Base-by-base conservation (phyloP, 1,140 invertebrate genomes). In the Drosophila sulfurigaster region DNA sequence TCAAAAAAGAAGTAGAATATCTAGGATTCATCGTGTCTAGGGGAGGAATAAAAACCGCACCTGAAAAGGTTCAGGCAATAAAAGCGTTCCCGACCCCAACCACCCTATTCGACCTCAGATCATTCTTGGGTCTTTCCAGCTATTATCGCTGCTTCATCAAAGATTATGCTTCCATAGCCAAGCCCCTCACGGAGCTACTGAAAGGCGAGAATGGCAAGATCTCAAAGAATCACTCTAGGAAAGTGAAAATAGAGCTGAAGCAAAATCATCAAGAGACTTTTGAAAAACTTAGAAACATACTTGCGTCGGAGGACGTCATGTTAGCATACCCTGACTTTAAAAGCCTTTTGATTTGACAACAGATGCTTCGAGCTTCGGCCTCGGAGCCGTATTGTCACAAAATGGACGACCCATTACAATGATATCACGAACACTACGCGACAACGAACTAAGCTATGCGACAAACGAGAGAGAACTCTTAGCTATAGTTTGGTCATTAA, bases 241-340 rank as follows among this genome's bases (percentile, higher is more conserved):
- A 72, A 66, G 54, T 72, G 3, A 0, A 51, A 51, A 1, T 72
- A 5, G 32, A 5, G 32, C 32, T 60, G 3, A 6, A 15, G 15
- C 48, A 72, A 72, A 57, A 20, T 13, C 62, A 66, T 5, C 30
- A 32, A 32, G 30, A 1, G 2, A 32, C 10, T 5, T 57, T 72
- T 8, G 38, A 72, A 5, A 52, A 57, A n/a, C 16, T 73, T 2
- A 48, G n/a, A 30, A 60, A 73, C 13, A 73, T 60, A 1, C 5
- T 73, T 54, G 56, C 41, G 20, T 71, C 68, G 5, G 60, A 72
- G n/a, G 69, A 72, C 43, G 54, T 66, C 46, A 35, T 73, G 10
- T 32, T 66, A 7, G 35, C 15, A 16, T 69, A 69, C 58, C 51
- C 57, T 2, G 65, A 74, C 41, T 69, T 57, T 8, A 69, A 60